Evolutionary conservation across 2,888 invertebrate species (phyloP).

Genomic region (Drosophila antonietae): DNA sequence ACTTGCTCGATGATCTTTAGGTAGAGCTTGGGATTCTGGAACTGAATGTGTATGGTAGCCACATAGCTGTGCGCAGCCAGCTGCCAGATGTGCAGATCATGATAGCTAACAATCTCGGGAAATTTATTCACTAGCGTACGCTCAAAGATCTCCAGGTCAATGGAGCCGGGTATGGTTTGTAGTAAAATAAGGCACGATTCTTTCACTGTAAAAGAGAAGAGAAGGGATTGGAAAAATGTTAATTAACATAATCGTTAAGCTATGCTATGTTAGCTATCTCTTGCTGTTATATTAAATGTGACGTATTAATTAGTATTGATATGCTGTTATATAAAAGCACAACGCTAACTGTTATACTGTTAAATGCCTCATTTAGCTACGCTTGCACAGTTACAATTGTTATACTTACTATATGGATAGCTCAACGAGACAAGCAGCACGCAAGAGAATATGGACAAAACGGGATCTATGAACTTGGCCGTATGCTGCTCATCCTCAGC

Average conservation of each 20-base stretch:
- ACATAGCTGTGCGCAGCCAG: slow-evolving; percentile 91
- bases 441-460: slow-evolving; percentile 91
- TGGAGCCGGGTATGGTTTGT: slow-evolving; percentile 96
- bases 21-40: slow-evolving; percentile 88
- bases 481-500: slow-evolving; percentile 85
- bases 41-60: slow-evolving; percentile 93
- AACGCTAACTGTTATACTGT: neutral
- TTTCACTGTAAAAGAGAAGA: slow-evolving; percentile 88
- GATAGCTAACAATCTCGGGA: slow-evolving; percentile 90
- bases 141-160: slow-evolving; percentile 90
- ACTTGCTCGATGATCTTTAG: slow-evolving; percentile 87
- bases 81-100: slow-evolving; percentile 96
- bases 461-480: slow-evolving; percentile 91
- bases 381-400: neutral
- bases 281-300: neutral
- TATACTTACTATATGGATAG: slow-evolving; percentile 91
- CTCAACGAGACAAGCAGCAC: slow-evolving; percentile 89
- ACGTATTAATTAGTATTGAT: neutral
- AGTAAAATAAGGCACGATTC: slow-evolving; percentile 94
- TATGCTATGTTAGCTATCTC: neutral
- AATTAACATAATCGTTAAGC: neutral
- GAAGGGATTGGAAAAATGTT: slow-evolving; percentile 58
- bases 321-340: neutral
- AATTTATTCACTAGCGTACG: slow-evolving; percentile 88
- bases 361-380: neutral